phyloP scores from a whole-genome alignment of 2,888 invertebrate species.

The Petrophora chlorosata region DNA sequence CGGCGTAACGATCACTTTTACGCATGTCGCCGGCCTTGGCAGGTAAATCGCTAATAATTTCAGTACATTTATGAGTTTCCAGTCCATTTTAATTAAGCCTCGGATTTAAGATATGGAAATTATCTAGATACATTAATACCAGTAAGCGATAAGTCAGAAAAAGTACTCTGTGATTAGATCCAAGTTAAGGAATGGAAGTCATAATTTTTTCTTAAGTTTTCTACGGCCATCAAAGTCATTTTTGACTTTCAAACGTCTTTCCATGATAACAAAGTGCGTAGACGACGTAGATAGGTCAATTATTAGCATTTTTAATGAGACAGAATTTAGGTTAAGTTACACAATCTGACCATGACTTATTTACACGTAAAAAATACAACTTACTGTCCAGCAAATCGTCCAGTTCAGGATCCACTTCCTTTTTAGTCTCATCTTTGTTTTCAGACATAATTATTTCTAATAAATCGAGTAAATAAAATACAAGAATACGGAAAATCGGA shows the following conservation, averaged over 20 bases:
- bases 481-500: conserved; percentile 11
- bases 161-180: too few species aligned
- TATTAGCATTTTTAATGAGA: conserved; percentile 11
- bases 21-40: too few species aligned
- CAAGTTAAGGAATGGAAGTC: too few species aligned
- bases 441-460: conserved; percentile 65
- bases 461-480: conserved; percentile 20
- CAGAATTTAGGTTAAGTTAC: conserved; percentile 45
- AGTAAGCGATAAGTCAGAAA: too few species aligned
- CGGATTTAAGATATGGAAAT: too few species aligned
- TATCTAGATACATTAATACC: too few species aligned
- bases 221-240: not conserved
- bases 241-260: not conserved
- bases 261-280: not conserved
- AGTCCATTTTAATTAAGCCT: too few species aligned
- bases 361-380: conserved; percentile 48
- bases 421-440: conserved; percentile 64
- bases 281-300: not conserved
- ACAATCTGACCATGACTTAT: conserved; percentile 20
- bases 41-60: too few species aligned
- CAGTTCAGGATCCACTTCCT: conserved; percentile 86
- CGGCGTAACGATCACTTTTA: too few species aligned
- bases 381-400: conserved; percentile 90
- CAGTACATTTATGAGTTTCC: too few species aligned
- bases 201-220: too few species aligned